Base-by-base conservation (phyloP, 1,140 invertebrate species). In the Eulimnadia texana region DNA sequence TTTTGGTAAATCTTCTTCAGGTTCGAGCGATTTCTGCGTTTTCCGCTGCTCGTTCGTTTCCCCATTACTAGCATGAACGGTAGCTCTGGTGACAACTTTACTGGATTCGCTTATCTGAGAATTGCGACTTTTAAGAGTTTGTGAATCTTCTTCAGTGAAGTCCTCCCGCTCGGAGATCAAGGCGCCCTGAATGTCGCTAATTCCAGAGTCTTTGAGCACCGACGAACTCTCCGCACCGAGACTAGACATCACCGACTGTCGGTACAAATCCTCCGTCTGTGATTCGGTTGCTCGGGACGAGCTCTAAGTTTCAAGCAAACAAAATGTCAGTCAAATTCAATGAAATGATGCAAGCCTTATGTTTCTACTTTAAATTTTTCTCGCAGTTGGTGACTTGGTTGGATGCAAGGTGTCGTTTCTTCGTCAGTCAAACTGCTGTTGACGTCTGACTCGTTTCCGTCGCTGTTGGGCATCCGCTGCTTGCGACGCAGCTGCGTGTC, bases 171-270 rank as follows among this genome's bases (percentile, higher is more conserved):
- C 55, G 55, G 55, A 58, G 19, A 58, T 33, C 42, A 51, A 54
- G 20, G 49, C 19, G 11, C 60, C 60, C 16, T 53, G 16, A 3
- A 61, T 22, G 28, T 61, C 60, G 33, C 60, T 61, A 27, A 54
- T 53, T 11, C 60, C 60, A 19, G 60, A 61, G 53, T 61, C 60
- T 19, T 61, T 61, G 13, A 52, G 53, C 1, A 19, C 60, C 3
- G 58, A 60, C n/a, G 33, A 42, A 22, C 60, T 61, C n/a, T 61
- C 60, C 25, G 60, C 53, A n/a, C 60, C 60, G 1, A 61, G 28
- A 20, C 53, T 52, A n/a, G 60, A 61, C 49, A 61, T 3, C 28
- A 55, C 50, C 11, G 60, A 61, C 2, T 52, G 50, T 2, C 49
- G 33, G 33, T 42, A 16, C 6, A 42, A 9, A 16, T 42, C 33